Evolutionary conservation across 2,888 invertebrate genomes (phyloP).

Genomic region (Oscheius sp.): DNA sequence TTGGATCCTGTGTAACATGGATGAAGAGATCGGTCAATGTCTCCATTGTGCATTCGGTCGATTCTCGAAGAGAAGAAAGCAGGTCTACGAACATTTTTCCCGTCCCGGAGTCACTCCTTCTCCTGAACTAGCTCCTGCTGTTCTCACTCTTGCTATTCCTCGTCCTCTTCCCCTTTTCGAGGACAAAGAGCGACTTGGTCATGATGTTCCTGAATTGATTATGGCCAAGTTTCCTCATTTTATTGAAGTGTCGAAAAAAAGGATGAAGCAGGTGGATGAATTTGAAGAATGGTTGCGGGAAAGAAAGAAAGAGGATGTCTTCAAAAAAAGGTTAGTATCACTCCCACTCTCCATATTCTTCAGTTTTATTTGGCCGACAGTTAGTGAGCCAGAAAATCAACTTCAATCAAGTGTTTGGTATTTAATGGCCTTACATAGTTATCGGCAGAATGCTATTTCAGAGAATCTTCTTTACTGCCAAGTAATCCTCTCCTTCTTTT

Average conservation of each 20-base stretch:
- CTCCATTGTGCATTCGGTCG: constrained; percentile 43
- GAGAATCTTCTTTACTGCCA: constrained; percentile 36
- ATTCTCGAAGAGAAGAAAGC: constrained; percentile 33
- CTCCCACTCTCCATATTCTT: not conserved
- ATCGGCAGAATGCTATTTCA: constrained; percentile 23
- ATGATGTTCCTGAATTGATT: constrained; percentile 43
- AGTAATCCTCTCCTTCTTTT: not conserved
- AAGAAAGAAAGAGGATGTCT: not conserved
- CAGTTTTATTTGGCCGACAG: constrained; percentile 16
- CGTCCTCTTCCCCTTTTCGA: constrained; percentile 47
- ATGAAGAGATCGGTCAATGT: constrained; percentile 40
- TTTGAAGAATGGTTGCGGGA: constrained; percentile 32
- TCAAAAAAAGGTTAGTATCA: not conserved
- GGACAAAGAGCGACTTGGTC: constrained; percentile 44
- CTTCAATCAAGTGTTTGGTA: constrained; percentile 42
- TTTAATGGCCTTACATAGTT: constrained; percentile 38
- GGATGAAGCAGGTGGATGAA: constrained; percentile 20
- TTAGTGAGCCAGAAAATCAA: constrained; percentile 20
- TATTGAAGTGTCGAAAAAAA: constrained; percentile 31
- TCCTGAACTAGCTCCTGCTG: constrained; percentile 14
- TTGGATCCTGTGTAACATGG: constrained; percentile 45
- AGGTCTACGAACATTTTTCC: constrained; percentile 35
- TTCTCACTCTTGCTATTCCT: constrained; percentile 37
- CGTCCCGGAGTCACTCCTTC: not conserved
- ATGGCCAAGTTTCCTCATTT: constrained; percentile 34